phyloP scores from a whole-genome alignment of 2,113 vertebrate genomes.

The Danionella cerebrum region DNA sequence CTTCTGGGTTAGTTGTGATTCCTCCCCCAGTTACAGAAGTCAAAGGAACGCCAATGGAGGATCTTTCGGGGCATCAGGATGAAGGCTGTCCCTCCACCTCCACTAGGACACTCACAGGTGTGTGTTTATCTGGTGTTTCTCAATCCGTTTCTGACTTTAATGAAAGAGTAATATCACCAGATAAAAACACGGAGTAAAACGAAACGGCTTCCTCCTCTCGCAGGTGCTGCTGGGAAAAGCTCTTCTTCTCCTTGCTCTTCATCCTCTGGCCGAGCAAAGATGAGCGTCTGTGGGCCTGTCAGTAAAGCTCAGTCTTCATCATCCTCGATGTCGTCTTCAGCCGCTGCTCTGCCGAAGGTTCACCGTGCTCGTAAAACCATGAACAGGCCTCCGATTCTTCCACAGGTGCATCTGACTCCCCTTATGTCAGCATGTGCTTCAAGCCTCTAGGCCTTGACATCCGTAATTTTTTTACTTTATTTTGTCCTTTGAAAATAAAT shows the following conservation, averaged over 20 bases:
- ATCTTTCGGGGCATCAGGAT: background rate
- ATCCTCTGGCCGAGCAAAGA: slow-evolving; percentile 71
- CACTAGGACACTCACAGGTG: background rate
- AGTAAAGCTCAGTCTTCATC: slow-evolving; percentile 61
- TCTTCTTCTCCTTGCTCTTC: slow-evolving; percentile 46
- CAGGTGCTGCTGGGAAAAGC: slow-evolving; percentile 75
- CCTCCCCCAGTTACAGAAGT: background rate
- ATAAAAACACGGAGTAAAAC: no score
- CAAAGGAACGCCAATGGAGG: background rate
- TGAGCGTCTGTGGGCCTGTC: slow-evolving; percentile 76
- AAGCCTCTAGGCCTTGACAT: no score
- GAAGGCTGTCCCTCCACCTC: background rate
- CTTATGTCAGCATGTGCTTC: no score
- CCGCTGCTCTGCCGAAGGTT: slow-evolving; percentile 63
- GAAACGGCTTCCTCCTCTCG: no score
- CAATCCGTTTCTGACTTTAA: no score
- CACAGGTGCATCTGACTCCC: slow-evolving; percentile 56
- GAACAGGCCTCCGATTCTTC: slow-evolving; percentile 68
- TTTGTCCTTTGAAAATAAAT: no score
- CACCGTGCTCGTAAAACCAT: slow-evolving; percentile 86
- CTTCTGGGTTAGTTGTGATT: background rate
- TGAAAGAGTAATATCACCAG: no score
- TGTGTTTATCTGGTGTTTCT: no score
- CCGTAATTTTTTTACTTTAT: no score
- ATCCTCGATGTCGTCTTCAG: slow-evolving; percentile 50